A percentile compares a stretch with the other conserved stretches of the same genome.
Evolutionary conservation across 1,140 invertebrate species (phyloP).

Genomic region (Amphibalanus amphitrite): DNA sequence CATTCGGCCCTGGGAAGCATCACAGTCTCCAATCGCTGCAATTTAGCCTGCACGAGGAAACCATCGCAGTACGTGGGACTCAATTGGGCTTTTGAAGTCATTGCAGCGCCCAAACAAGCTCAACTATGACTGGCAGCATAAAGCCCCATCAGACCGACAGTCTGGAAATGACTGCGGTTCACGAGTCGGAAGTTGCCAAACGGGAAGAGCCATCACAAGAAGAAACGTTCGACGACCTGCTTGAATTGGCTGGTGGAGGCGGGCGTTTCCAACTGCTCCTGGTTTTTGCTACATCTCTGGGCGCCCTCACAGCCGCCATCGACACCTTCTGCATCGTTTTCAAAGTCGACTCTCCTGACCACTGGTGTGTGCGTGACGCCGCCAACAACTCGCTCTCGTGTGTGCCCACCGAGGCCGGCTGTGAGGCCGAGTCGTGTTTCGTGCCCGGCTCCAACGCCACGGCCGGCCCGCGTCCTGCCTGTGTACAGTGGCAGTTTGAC

Average conservation of each 20-base stretch:
- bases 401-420: background rate
- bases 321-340: background rate
- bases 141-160: no score
- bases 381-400: background rate
- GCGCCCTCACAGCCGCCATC: background rate
- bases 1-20: no score
- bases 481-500: conserved; percentile 17
- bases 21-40: no score
- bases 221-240: background rate
- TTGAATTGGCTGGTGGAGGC: background rate
- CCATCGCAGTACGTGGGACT: no score
- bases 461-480: background rate
- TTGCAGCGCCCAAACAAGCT: no score
- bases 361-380: background rate
- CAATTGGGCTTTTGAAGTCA: no score
- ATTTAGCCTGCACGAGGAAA: no score
- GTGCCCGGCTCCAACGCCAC: background rate
- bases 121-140: no score
- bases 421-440: background rate
- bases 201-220: no score
- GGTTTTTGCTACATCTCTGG: background rate
- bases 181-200: background rate
- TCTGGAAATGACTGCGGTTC: background rate
- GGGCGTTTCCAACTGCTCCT: background rate
- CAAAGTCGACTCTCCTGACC: background rate